Evolutionary conservation across 2,888 invertebrate genomes (phyloP).

Genomic region (Watsonalla binaria): DNA sequence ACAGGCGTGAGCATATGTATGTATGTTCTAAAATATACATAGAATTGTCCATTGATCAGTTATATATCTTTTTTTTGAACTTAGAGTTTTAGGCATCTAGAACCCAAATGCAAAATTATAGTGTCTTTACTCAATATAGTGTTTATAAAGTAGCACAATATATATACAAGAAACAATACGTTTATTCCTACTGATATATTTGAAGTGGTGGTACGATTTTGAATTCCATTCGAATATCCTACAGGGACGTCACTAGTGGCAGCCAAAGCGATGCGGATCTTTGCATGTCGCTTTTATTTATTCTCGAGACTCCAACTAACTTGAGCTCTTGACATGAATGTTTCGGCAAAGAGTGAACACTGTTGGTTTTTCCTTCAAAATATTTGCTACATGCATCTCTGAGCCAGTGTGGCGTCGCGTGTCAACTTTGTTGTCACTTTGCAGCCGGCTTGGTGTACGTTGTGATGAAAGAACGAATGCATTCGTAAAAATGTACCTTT

Average conservation of each 20-base stretch:
- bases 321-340: slow-evolving; percentile 35
- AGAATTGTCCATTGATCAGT: too few species aligned
- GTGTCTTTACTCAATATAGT: too few species aligned
- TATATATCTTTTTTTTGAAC: too few species aligned
- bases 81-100: too few species aligned
- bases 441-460: slow-evolving; percentile 4
- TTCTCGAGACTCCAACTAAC: slow-evolving; percentile 29
- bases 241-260: slow-evolving; percentile 23
- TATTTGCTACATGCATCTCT: slow-evolving; percentile 31
- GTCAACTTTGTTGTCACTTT: slow-evolving; percentile 21
- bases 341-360: slow-evolving; percentile 37
- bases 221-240: slow-evolving; percentile 24
- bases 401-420: slow-evolving; percentile 10
- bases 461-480: slow-evolving; percentile 4
- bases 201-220: slow-evolving; percentile 11
- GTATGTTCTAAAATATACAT: too few species aligned
- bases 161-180: background rate
- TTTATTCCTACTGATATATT: slow-evolving; percentile 3
- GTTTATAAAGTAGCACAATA: background rate
- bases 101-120: too few species aligned
- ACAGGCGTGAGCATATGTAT: too few species aligned
- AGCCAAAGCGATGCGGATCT: slow-evolving; percentile 21
- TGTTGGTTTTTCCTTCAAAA: slow-evolving; percentile 35
- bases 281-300: slow-evolving; percentile 37
- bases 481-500: background rate